Conservation (phyloP, 30 jellyfish, hydroid and myxozoan genomes). For the Aurelia sp. region DNA sequence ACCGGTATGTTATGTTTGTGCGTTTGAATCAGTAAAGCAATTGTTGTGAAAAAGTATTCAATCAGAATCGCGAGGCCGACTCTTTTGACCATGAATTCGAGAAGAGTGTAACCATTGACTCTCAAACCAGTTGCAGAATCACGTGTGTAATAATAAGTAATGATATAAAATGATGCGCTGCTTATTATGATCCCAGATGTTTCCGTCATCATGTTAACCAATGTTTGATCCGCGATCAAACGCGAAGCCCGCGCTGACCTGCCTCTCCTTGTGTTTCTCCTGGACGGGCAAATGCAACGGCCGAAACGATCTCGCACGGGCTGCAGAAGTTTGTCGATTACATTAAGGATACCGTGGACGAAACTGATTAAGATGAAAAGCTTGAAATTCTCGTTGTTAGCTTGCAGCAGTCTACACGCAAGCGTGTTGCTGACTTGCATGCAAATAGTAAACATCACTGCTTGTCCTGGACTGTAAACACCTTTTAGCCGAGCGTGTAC, state of each 20-base stretch:
- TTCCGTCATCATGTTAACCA: slow-evolving; percentile 25
- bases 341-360: slow-evolving; percentile 33
- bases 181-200: slow-evolving; percentile 23
- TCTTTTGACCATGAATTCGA: not conserved
- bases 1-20: slow-evolving; percentile 6
- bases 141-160: slow-evolving; percentile 7
- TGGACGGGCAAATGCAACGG: too few species aligned
- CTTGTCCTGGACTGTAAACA: slow-evolving; percentile 5
- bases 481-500: not conserved
- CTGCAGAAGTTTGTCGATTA: slow-evolving; percentile 19
- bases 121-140: slow-evolving; percentile 14
- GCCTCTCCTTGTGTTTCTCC: too few species aligned
- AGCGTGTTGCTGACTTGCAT: not conserved
- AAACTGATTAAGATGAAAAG: slow-evolving; percentile 17
- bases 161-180: slow-evolving; percentile 10
- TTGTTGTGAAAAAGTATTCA: slow-evolving; percentile 5
- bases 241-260: not conserved
- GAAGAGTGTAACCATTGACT: slow-evolving; percentile 2
- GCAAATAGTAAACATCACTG: not conserved
- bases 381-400: slow-evolving; percentile 7
- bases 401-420: slow-evolving; percentile 22
- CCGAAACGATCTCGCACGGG: not conserved
- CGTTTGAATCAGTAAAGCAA: slow-evolving; percentile 15
- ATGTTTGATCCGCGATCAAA: slow-evolving; percentile 26
- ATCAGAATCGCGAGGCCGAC: slow-evolving; percentile 13